A percentile compares a stretch with the other conserved stretches of the same genome.
phyloP scores from a whole-genome alignment of 2,113 vertebrate genomes.

The Andinoacara biseriatus region DNA sequence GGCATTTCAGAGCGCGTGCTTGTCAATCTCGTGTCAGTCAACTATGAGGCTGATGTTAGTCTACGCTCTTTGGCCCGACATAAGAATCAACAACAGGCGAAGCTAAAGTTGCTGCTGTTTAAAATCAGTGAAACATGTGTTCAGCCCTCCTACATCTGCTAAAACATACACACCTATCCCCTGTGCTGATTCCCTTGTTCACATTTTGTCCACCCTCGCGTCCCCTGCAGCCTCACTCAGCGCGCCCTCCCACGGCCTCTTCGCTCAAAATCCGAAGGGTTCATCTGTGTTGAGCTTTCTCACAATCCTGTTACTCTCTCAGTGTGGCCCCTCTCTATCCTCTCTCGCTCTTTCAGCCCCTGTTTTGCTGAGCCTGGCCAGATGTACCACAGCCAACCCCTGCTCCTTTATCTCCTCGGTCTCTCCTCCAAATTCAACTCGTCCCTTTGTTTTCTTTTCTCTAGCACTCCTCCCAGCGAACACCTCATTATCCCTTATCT shows the following conservation, averaged over 20 bases:
- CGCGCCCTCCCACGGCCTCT: background rate
- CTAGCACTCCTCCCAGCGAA: conserved; percentile 36
- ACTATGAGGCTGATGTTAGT: background rate
- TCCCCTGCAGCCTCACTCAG: background rate
- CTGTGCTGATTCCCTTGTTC: background rate
- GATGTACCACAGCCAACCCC: conserved; percentile 15
- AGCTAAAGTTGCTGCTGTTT: conserved; percentile 10
- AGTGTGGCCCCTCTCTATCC: conserved; percentile 14
- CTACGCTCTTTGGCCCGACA: background rate
- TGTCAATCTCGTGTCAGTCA: conserved; percentile 20
- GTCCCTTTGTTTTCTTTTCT: conserved; percentile 37
- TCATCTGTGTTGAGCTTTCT: conserved; percentile 20
- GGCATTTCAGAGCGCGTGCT: background rate
- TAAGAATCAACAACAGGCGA: background rate
- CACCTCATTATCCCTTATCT: conserved; percentile 73
- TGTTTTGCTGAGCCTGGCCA: conserved; percentile 41
- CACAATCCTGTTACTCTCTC: conserved; percentile 22
- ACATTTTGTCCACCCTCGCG: background rate
- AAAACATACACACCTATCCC: background rate
- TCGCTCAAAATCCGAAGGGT: conserved; percentile 37
- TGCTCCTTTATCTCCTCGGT: conserved; percentile 46
- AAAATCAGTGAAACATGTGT: background rate
- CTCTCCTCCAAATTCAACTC: conserved; percentile 44
- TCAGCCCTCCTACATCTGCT: background rate
- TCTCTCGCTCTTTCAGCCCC: background rate